phyloP scores from a whole-genome alignment of 2,888 invertebrate genomes.

The Nomada fabriciana region DNA sequence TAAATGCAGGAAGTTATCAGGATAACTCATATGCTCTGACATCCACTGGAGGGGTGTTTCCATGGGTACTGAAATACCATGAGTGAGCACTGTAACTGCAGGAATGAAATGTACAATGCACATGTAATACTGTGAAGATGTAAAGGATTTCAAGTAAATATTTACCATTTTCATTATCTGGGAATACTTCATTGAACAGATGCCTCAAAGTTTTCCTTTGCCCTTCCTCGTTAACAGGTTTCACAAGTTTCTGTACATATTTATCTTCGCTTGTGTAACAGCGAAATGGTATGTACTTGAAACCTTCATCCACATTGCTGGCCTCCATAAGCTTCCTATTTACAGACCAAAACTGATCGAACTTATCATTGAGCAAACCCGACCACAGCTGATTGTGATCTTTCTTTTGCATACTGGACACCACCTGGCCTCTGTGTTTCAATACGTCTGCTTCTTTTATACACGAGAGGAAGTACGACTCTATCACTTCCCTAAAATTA shows the following conservation, averaged over 20 bases:
- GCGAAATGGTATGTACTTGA: conserved; percentile 95
- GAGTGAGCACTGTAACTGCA: conserved; percentile 91
- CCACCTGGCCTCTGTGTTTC: conserved; percentile 96
- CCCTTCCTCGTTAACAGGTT: conserved; percentile 91
- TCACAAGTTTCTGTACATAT: conserved; percentile 91
- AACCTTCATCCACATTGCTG: conserved; percentile 91
- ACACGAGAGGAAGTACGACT: conserved; percentile 97
- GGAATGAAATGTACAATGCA: conserved; percentile 13
- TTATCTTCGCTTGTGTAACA: conserved; percentile 90
- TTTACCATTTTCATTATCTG: conserved; percentile 85
- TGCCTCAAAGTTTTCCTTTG: conserved; percentile 90
- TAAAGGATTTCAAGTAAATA: conserved; percentile 4
- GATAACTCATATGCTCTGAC: conserved; percentile 98
- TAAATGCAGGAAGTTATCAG: conserved; percentile 99
- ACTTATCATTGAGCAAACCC: conserved; percentile 97
- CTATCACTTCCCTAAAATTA: conserved; percentile 92
- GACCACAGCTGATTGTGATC: conserved; percentile 98
- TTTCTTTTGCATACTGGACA: conserved; percentile 96
- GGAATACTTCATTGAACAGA: conserved; percentile 89
- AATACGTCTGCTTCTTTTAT: conserved; percentile 99
- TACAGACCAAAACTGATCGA: conserved; percentile 99
- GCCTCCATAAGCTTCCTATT: conserved; percentile 98
- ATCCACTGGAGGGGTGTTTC: conserved; percentile 98
- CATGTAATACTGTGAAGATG: too few species aligned
- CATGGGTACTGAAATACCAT: conserved; percentile 94